Conservation (phyloP, 2,113 vertebrate species). For the Melanerpes formicivorus region DNA sequence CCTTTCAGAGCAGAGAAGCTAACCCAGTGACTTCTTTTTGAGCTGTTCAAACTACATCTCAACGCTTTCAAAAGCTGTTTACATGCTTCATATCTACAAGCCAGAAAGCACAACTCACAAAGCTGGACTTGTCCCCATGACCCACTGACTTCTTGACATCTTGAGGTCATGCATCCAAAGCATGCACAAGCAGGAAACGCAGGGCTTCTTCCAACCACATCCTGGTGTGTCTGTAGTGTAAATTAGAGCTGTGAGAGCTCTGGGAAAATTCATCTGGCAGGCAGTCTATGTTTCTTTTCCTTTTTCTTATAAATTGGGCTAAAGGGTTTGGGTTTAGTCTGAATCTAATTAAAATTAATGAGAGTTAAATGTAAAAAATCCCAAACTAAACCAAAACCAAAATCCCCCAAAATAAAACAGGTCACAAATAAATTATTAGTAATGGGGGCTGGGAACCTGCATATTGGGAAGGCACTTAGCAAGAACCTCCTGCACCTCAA, state of each 20-base stretch:
- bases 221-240: constrained; percentile 54
- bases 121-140: constrained; percentile 44
- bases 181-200: constrained; percentile 63
- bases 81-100: constrained; percentile 26
- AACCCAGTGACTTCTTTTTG: neutral
- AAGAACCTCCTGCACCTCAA: neutral
- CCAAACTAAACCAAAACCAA: no score
- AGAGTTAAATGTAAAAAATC: neutral
- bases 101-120: constrained; percentile 45
- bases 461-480: neutral
- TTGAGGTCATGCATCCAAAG: constrained; percentile 63
- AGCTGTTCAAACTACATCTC: constrained; percentile 11
- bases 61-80: constrained; percentile 53
- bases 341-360: constrained; percentile 28
- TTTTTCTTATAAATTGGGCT: constrained; percentile 36
- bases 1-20: neutral
- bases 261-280: constrained; percentile 65
- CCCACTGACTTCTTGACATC: constrained; percentile 61
- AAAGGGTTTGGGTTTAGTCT: neutral
- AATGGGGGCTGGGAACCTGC: neutral
- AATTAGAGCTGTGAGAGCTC: constrained; percentile 54
- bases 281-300: constrained; percentile 32
- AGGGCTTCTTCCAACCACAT: constrained; percentile 61
- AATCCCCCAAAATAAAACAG: neutral
- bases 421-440: neutral